Evolutionary conservation across 2,888 invertebrate genomes (phyloP).

Genomic region (Augochlorella aurata): DNA sequence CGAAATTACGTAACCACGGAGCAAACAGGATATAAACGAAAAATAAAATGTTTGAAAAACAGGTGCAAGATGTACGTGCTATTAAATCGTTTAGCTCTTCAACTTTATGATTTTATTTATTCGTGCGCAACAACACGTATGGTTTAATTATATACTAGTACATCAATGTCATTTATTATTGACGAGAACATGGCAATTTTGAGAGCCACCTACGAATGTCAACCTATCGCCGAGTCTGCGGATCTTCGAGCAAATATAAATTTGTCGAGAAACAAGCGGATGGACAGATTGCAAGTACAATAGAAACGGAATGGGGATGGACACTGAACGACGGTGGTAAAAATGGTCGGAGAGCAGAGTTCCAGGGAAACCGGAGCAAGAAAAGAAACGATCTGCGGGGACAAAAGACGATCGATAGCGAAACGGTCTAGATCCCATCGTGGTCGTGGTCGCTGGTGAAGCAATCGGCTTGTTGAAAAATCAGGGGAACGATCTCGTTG

Average conservation of each 20-base stretch:
- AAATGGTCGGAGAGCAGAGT: background rate
- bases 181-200: too few relatives aligned
- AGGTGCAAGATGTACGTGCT: too few relatives aligned
- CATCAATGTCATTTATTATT: too few relatives aligned
- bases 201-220: too few relatives aligned
- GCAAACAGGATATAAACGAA: background rate
- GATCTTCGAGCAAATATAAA: too few relatives aligned
- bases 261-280: too few relatives aligned
- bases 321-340: background rate
- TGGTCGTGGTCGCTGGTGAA: background rate
- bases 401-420: slow-evolving; percentile 23
- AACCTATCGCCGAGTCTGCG: too few relatives aligned
- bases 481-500: slow-evolving; percentile 15
- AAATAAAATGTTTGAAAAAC: too few relatives aligned
- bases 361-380: background rate
- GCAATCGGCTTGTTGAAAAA: slow-evolving; percentile 15
- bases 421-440: background rate
- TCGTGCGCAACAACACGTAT: background rate
- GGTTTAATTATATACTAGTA: too few relatives aligned
- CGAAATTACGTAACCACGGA: background rate
- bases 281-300: background rate
- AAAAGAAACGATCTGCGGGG: background rate
- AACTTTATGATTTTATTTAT: background rate
- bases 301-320: background rate
- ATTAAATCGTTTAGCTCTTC: too few relatives aligned